Percentiles rank a stretch among this genome's conserved stretches.
phyloP scores from a whole-genome alignment of 2,888 invertebrate species.

The Esperia sulphurella region DNA sequence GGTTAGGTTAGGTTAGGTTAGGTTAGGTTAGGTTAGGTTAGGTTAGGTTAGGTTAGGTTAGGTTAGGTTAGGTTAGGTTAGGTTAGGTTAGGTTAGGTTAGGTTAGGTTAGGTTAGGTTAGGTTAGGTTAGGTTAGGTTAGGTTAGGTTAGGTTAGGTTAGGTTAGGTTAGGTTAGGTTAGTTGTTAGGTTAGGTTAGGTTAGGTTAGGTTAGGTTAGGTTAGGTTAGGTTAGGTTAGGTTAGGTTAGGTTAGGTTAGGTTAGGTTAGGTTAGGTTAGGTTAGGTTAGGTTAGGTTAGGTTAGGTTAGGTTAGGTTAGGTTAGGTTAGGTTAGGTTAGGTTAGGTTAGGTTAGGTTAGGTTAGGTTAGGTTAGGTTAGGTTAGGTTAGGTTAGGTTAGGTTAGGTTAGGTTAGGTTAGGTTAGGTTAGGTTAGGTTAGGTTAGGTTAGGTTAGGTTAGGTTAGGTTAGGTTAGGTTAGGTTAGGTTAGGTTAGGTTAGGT shows the following conservation, averaged over 20 bases:
- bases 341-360: slow-evolving; percentile 12
- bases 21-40: too few relatives aligned
- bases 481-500: slow-evolving; percentile 14
- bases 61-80: slow-evolving; percentile 2
- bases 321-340: slow-evolving; percentile 10
- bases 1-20: background rate
- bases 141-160: slow-evolving; percentile 17
- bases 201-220: slow-evolving; percentile 13
- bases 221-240: slow-evolving; percentile 6
- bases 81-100: too few relatives aligned
- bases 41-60: background rate
- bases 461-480: slow-evolving; percentile 13
- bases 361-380: slow-evolving; percentile 9
- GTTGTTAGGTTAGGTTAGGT: too few relatives aligned
- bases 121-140: slow-evolving; percentile 13
- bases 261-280: slow-evolving; percentile 4
- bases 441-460: slow-evolving; percentile 12
- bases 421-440: slow-evolving; percentile 10
- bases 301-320: slow-evolving; percentile 7
- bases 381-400: slow-evolving; percentile 16
- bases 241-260: slow-evolving; percentile 6
- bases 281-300: slow-evolving; percentile 9
- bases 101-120: slow-evolving; percentile 8
- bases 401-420: slow-evolving; percentile 15
- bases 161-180: slow-evolving; percentile 14